Evolutionary conservation across 2,113 vertebrate genomes (phyloP), one percentile per base, ranked within the genome.

Genomic region (Gyps fulvus): DNA sequence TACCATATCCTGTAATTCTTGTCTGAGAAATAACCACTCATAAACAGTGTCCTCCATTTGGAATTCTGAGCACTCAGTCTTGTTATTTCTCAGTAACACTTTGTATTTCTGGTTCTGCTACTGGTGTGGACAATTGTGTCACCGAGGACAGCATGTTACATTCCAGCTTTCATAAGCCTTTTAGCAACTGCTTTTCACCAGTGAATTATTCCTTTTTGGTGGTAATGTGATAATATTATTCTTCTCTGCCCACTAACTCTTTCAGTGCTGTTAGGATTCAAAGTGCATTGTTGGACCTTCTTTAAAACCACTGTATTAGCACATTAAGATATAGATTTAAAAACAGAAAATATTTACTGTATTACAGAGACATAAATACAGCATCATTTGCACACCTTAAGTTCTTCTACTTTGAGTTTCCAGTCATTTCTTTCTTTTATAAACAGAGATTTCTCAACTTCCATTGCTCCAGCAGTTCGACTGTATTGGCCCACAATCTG

Each of bases 361-460:
- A 18, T 15, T 12, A 26, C 10, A 88, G 25, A 79, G 9, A 42
- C 9, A 32, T 17, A 76, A 71, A 76, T 9, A 69, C 19, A 91
- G 43, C 52, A 80, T 11, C 7, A 20, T 69, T 22, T 34, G 40
- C 95, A 80, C 61, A 99, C 99, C 98, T 98, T 98, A 57, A 99
- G 94, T 72, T 99, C 98, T 90, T 98, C 98, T 59, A 97, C 96
- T 70, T 98, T 95, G 74, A 97, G 63, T 66, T 98, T 98, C 91
- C 97, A 97, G 13, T 97, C 97, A 47, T 95, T 94, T 9, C 98
- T 96, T 93, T 98, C 98, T 72, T 98, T 97, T 62, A 93, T 89
- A 50, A 99, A 98, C 83, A 98, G 98, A 45, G 93, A 95, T 73
- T 98, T 99, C 69, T 99, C 98, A 9, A 96, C 90, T 57, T 98